phyloP scores from a whole-genome alignment of 2,797 vertebrate genomes.

The Spinus olivaceus region DNA sequence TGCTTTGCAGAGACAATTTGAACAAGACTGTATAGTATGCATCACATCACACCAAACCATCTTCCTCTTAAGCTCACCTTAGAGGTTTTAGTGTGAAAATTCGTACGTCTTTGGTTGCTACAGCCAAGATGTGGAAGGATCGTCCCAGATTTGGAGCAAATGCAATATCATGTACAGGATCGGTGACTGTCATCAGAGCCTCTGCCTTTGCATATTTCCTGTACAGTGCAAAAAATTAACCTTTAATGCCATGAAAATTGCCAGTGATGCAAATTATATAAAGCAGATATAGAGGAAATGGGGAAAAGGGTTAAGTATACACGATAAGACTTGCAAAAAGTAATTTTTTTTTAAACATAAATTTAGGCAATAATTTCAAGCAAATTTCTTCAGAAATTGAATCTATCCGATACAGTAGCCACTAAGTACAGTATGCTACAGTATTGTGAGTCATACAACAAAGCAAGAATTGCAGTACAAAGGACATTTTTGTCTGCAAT shows the following conservation, averaged over 20 bases:
- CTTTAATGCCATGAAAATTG: neutral
- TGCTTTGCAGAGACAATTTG: neutral
- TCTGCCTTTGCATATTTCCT: constrained; percentile 97
- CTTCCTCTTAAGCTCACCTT: constrained; percentile 78
- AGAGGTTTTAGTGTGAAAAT: constrained; percentile 97
- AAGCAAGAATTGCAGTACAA: neutral
- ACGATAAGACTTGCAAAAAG: neutral
- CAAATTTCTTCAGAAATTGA: neutral
- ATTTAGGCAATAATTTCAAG: neutral
- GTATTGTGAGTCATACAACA: neutral
- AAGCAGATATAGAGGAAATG: neutral
- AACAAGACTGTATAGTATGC: neutral
- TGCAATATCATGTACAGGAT: constrained; percentile 94
- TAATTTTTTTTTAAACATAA: neutral
- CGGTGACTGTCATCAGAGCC: constrained; percentile 92
- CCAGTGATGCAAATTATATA: neutral
- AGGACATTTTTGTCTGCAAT: neutral
- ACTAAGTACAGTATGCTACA: neutral
- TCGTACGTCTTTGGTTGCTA: constrained; percentile 96
- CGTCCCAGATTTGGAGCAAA: constrained; percentile 97
- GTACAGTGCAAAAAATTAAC: neutral
- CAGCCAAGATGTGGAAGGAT: constrained; percentile 94
- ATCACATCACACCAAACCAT: neutral
- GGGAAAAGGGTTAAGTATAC: neutral
- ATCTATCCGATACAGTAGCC: neutral